Conservation (phyloP, 2,888 invertebrate species). For the Cynaeus angustus region DNA sequence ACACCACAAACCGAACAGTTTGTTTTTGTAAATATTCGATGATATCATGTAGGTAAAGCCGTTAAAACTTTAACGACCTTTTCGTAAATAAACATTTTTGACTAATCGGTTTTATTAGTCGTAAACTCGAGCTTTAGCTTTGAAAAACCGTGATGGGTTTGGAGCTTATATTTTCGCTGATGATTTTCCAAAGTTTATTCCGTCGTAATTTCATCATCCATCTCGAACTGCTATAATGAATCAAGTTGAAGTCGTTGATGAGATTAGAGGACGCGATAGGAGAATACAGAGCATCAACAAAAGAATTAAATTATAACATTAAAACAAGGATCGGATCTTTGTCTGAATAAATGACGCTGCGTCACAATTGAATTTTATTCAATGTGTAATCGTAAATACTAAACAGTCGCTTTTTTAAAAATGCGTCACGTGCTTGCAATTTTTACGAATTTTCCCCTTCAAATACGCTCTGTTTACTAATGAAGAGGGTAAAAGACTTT, state of each 20-base stretch:
- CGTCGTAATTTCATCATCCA: conserved; percentile 23
- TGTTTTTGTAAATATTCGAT: conserved; percentile 26
- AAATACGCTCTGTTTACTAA: conserved; percentile 40
- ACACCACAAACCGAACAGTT: background rate
- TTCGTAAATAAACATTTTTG: conserved; percentile 34
- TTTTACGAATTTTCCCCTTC: conserved; percentile 41
- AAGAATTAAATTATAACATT: conserved; percentile 38
- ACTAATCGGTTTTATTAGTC: conserved; percentile 31
- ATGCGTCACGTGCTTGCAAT: conserved; percentile 40
- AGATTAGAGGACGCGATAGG: conserved; percentile 27
- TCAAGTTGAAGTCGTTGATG: conserved; percentile 36
- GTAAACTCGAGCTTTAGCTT: conserved; percentile 12
- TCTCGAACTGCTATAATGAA: conserved; percentile 34
- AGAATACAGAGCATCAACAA: conserved; percentile 26
- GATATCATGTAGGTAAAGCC: conserved; percentile 21
- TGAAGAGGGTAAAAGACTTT: conserved; percentile 33
- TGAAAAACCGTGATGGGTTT: conserved; percentile 14
- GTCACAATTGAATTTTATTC: conserved; percentile 45
- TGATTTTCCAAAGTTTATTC: conserved; percentile 19
- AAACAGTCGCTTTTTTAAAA: conserved; percentile 39
- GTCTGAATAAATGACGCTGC: conserved; percentile 20
- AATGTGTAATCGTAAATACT: conserved; percentile 46
- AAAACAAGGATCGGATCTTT: conserved; percentile 26
- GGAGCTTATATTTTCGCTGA: conserved; percentile 3
- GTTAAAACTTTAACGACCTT: conserved; percentile 18